Conservation (phyloP, 2,888 invertebrate species). For the Pristionchus japonicus region DNA sequence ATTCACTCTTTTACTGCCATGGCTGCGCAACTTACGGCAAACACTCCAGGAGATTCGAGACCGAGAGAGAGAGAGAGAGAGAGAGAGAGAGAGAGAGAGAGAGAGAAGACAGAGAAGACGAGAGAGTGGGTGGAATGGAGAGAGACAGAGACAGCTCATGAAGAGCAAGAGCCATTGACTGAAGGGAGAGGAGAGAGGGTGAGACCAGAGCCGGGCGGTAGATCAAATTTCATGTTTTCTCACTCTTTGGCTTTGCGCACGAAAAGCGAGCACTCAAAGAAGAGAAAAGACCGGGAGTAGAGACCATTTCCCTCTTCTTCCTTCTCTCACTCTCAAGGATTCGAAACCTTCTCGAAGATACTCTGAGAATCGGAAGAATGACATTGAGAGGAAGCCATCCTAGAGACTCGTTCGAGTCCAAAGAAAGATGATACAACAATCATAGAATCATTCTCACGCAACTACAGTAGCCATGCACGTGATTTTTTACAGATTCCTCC, state of each 20-base stretch:
- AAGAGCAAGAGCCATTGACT: not conserved
- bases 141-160: not conserved
- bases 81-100: not conserved
- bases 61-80: not conserved
- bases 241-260: conserved; percentile 18
- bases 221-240: conserved; percentile 37
- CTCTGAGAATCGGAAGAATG: not conserved
- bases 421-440: not conserved
- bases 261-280: conserved; percentile 13
- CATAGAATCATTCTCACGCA: not conserved
- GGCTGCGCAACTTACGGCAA: conserved; percentile 19
- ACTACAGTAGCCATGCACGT: no score
- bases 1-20: conserved; percentile 28
- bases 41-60: conserved; percentile 21
- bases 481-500: no score
- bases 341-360: not conserved
- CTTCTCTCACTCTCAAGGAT: not conserved
- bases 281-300: not conserved
- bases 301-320: not conserved
- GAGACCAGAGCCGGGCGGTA: conserved; percentile 10
- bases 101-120: not conserved
- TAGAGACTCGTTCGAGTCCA: not conserved
- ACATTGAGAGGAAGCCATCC: not conserved
- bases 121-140: not conserved
- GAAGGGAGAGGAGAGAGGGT: not conserved